Evolutionary conservation across 2,797 vertebrate genomes (phyloP).

Genomic region (Pempheris klunzingeri): DNA sequence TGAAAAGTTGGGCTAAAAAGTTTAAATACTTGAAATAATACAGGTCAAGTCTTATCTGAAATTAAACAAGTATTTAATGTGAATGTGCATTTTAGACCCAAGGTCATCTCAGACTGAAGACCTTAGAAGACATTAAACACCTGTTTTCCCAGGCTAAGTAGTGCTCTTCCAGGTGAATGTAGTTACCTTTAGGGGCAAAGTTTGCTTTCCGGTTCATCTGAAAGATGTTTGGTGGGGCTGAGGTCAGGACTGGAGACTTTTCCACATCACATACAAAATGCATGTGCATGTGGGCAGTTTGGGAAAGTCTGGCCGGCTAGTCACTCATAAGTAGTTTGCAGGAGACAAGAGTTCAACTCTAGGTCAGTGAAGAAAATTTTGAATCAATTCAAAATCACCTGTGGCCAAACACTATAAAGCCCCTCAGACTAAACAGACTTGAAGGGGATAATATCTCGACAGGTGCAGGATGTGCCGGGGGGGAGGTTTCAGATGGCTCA

Average conservation of each 20-base stretch:
- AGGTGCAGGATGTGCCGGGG: slow-evolving; percentile 35
- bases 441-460: slow-evolving; percentile 50
- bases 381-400: slow-evolving; percentile 46
- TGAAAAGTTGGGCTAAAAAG: too few species aligned
- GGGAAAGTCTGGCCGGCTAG: not conserved
- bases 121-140: not conserved
- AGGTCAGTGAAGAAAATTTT: slow-evolving; percentile 40
- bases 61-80: too few species aligned
- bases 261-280: too few species aligned
- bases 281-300: too few species aligned
- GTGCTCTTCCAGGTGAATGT: not conserved
- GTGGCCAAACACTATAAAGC: slow-evolving; percentile 38
- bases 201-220: too few species aligned
- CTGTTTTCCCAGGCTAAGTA: not conserved
- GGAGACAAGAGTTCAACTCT: slow-evolving; percentile 31
- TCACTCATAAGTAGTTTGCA: slow-evolving; percentile 22
- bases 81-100: too few species aligned
- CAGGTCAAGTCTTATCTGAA: too few species aligned
- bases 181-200: not conserved
- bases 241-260: too few species aligned
- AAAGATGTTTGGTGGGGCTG: too few species aligned
- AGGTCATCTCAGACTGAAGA: too few species aligned
- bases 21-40: too few species aligned
- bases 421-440: slow-evolving; percentile 43
- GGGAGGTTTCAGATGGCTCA: slow-evolving; percentile 32